phyloP scores from a whole-genome alignment of 2,113 vertebrate species.

The Pygoscelis antarcticus region DNA sequence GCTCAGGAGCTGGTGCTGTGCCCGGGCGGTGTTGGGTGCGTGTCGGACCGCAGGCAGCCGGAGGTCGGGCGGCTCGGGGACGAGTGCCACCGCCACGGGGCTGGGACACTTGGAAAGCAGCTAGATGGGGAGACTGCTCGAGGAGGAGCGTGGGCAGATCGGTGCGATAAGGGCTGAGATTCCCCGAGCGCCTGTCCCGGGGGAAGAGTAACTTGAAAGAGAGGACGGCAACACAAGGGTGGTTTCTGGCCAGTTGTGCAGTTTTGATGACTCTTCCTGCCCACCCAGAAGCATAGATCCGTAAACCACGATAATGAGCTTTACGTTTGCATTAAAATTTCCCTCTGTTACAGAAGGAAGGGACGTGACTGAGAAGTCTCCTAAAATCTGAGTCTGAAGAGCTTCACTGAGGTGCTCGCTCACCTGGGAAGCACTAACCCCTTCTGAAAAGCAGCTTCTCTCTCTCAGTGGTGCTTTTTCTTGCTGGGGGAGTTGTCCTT shows the following conservation, averaged over 20 bases:
- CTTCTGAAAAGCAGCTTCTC: neutral
- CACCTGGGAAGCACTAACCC: neutral
- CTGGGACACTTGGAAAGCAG: neutral
- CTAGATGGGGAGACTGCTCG: neutral
- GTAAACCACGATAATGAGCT: neutral
- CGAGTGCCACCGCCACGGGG: neutral
- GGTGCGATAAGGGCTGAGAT: neutral
- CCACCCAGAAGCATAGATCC: neutral
- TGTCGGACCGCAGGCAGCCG: neutral
- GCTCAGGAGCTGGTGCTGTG: neutral
- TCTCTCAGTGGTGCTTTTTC: neutral
- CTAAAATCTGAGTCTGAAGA: neutral
- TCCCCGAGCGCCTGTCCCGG: neutral
- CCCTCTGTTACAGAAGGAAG: neutral
- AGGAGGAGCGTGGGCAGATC: neutral
- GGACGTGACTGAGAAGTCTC: neutral
- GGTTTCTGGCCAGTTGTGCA: neutral
- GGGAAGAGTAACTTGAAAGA: neutral
- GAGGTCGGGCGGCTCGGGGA: neutral
- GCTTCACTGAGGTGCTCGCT: accelerated
- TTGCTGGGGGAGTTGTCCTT: neutral
- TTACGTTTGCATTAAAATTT: neutral
- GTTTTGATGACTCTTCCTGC: neutral
- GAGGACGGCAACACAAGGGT: neutral
- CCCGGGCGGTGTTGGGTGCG: accelerated